Base-by-base conservation (phyloP, 2,888 invertebrate species). In the Megaustenia siamemsis region DNA sequence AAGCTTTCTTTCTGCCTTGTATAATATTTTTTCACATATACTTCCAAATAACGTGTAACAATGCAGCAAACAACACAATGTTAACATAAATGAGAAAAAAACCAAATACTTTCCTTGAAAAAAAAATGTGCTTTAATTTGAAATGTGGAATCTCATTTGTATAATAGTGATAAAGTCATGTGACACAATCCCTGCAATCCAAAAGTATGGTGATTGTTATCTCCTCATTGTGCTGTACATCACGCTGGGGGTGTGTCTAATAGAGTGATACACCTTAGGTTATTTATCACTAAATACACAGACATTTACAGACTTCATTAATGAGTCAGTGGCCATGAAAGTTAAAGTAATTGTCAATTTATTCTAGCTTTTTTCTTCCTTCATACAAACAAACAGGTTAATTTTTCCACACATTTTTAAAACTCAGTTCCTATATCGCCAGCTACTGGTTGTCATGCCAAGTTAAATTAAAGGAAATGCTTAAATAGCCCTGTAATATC, bases 111-210 rank as follows among this genome's bases (percentile, higher is more conserved):
- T 45, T 45, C 6, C 45, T 12, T 10, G 12, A 45, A 45, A 45
- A 45, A 45, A 45, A 60, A 56, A 60, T 60, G 60, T 60, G 60
- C 60, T 60, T 60, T 60, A 60, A 60, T 60, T 28, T 60, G 60
- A 60, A 60, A 60, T n/a, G n/a, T 60, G n/a, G n/a, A 60, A 60
- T n/a, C n/a, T n/a, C n/a, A n/a, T 60, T 60, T 60, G 4, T 21
- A 60, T 60, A 60, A 24, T n/a, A 6, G 24, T 60, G 60, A 28
- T n/a, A 60, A 60, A 6, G 60, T 60, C n/a, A 60, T 60, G n/a
- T 60, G 24, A 60, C 60, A 60, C 6, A 6, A n/a, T 28, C 5
- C n/a, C 24, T 21, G 3, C 4, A 21, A 18, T 10, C 12, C 12
- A 21, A 15, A n/a, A 60, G 5, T 6, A 5, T 60, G 6, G 24